Conservation (phyloP, 2,113 vertebrate genomes). For the Poecilia latipinna region DNA sequence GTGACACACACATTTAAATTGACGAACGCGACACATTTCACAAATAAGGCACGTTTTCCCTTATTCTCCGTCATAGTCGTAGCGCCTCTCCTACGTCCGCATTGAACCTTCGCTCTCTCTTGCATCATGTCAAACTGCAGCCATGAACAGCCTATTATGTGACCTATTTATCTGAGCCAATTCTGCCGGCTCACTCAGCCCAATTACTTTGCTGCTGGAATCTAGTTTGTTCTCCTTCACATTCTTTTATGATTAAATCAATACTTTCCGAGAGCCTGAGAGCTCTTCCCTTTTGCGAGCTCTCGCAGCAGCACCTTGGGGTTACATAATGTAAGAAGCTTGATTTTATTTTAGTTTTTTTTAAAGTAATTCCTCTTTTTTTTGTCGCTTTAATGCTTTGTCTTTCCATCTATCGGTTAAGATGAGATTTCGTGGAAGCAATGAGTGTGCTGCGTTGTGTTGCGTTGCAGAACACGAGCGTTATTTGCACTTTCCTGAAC, state of each 20-base stretch:
- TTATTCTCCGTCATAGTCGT: background rate
- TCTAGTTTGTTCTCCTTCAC: conserved; percentile 67
- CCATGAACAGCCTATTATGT: conserved; percentile 83
- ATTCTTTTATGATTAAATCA: conserved; percentile 67
- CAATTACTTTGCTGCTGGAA: conserved; percentile 78
- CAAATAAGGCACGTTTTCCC: background rate
- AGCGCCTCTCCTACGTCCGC: conserved; percentile 10
- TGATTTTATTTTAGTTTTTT: background rate
- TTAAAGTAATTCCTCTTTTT: too few relatives aligned
- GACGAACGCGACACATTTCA: background rate
- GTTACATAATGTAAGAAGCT: conserved; percentile 26
- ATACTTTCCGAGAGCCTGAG: conserved; percentile 49
- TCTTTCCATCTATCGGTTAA: background rate
- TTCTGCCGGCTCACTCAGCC: conserved; percentile 77
- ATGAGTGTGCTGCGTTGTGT: background rate
- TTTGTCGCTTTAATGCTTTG: background rate
- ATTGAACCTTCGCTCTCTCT: conserved; percentile 60
- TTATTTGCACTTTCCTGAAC: conserved; percentile 21
- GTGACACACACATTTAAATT: background rate
- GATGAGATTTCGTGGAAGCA: background rate
- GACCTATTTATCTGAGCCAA: conserved; percentile 84
- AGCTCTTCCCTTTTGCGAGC: conserved; percentile 32
- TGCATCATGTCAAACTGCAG: conserved; percentile 75
- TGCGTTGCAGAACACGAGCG: background rate
- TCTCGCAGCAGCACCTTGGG: conserved; percentile 26